Conservation (phyloP, 2,888 invertebrate species). For the Lamellibrachia columna region DNA sequence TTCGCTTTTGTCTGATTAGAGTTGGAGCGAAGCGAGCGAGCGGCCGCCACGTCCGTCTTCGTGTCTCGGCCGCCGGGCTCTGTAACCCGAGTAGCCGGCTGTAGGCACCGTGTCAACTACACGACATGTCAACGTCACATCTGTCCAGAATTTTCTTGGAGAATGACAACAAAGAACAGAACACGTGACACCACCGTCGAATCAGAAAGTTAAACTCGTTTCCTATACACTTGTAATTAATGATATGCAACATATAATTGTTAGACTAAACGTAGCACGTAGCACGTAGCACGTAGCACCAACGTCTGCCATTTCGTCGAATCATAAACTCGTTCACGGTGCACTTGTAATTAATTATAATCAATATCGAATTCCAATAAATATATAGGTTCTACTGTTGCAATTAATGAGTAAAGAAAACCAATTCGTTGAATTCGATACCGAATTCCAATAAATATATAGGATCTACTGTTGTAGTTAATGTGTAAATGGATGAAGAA, state of each 20-base stretch:
- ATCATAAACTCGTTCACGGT: too few relatives aligned
- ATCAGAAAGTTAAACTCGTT: background rate
- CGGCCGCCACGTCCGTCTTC: background rate
- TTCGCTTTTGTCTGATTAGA: constrained; percentile 7
- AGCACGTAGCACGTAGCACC: too few relatives aligned
- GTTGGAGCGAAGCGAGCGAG: background rate
- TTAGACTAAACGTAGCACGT: too few relatives aligned
- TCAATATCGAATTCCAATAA: too few relatives aligned
- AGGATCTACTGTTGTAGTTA: too few relatives aligned
- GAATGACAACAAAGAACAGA: background rate
- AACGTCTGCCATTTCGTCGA: too few relatives aligned
- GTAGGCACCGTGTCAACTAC: background rate
- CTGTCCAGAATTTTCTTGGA: background rate
- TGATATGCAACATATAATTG: too few relatives aligned
- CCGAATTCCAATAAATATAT: too few relatives aligned
- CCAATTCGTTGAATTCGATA: too few relatives aligned
- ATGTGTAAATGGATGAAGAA: background rate
- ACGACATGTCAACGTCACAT: background rate
- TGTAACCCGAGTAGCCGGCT: background rate
- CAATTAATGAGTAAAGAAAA: too few relatives aligned
- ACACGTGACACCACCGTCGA: background rate
- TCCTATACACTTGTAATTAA: background rate
- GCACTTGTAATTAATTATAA: too few relatives aligned
- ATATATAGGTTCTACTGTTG: too few relatives aligned
- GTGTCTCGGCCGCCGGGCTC: background rate